Evolutionary conservation across 2,797 vertebrate genomes (phyloP).

Genomic region (Karalla daura): DNA sequence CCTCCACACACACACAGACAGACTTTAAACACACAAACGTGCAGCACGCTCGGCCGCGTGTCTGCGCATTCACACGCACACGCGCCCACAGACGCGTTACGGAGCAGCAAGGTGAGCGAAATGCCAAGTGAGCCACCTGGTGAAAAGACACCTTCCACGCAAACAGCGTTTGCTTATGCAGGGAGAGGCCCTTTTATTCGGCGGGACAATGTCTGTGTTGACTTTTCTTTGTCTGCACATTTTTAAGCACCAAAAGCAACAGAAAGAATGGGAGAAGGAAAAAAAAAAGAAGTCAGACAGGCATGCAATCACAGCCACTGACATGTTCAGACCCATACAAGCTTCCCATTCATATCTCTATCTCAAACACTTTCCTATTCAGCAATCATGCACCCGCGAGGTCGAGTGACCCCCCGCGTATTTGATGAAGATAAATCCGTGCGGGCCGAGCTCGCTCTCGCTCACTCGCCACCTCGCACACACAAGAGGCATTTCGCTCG

Average conservation of each 20-base stretch:
- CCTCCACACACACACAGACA: conserved; percentile 52
- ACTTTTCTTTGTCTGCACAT: conserved; percentile 84
- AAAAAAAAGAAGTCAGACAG: conserved; percentile 58
- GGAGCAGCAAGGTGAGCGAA: conserved; percentile 67
- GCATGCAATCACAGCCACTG: conserved; percentile 69
- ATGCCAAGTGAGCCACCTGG: conserved; percentile 74
- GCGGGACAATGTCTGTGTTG: conserved; percentile 82
- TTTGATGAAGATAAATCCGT: conserved; percentile 79
- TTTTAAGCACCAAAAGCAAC: conserved; percentile 79
- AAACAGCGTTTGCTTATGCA: conserved; percentile 81
- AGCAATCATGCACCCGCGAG: conserved; percentile 62
- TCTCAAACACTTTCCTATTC: conserved; percentile 66
- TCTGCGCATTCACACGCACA: conserved; percentile 31
- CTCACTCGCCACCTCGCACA: conserved; percentile 77
- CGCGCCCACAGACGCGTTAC: conserved; percentile 7
- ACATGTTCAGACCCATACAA: conserved; percentile 80
- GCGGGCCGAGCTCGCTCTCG: conserved; percentile 66
- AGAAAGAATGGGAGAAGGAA: conserved; percentile 58
- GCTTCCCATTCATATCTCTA: conserved; percentile 65
- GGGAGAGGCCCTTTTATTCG: conserved; percentile 82
- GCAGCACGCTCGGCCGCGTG: conserved; percentile 59
- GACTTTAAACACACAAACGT: conserved; percentile 59
- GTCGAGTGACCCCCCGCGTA: conserved; percentile 47
- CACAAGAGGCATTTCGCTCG: conserved; percentile 80
- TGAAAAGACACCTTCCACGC: conserved; percentile 81